Percentiles rank a stretch among this genome's conserved stretches.
These are phyloP conservation scores for Onychomys arenicola DNA, from an alignment of 2,797 vertebrate genomes.

Conservation along the genomic window DNA sequence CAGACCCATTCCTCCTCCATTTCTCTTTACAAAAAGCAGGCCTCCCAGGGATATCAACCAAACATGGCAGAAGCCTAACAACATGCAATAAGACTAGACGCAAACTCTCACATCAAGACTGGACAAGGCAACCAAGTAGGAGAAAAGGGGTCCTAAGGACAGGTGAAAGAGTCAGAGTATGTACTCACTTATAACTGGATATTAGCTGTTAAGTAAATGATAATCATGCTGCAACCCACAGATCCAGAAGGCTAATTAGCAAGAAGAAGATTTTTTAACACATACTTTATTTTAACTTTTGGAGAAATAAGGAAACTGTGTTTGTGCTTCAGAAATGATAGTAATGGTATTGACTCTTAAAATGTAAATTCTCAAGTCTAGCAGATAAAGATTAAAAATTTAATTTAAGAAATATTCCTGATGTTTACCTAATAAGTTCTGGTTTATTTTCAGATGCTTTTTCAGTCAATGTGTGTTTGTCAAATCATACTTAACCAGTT, in stretches of 20 bases:
- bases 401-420: slow-evolving; percentile 46
- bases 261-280: not conserved
- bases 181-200: not conserved
- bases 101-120: not conserved
- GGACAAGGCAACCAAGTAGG: not conserved
- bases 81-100: not conserved
- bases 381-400: slow-evolving; percentile 25
- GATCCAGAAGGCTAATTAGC: not conserved
- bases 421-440: slow-evolving; percentile 41
- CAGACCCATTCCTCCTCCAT: not conserved
- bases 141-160: not conserved
- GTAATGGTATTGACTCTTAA: not conserved
- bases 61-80: not conserved
- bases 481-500: slow-evolving; percentile 40
- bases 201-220: not conserved
- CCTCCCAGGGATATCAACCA: not conserved
- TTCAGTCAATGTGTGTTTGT: not conserved
- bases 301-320: not conserved
- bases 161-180: not conserved
- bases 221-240: not conserved
- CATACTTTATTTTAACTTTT: not conserved
- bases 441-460: slow-evolving; percentile 26
- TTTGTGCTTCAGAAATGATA: slow-evolving; percentile 29
- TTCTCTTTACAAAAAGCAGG: not conserved
- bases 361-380: slow-evolving; percentile 28